Evolutionary conservation across 2,113 vertebrate species (phyloP).

Genomic region (Oxyruncus cristatus): DNA sequence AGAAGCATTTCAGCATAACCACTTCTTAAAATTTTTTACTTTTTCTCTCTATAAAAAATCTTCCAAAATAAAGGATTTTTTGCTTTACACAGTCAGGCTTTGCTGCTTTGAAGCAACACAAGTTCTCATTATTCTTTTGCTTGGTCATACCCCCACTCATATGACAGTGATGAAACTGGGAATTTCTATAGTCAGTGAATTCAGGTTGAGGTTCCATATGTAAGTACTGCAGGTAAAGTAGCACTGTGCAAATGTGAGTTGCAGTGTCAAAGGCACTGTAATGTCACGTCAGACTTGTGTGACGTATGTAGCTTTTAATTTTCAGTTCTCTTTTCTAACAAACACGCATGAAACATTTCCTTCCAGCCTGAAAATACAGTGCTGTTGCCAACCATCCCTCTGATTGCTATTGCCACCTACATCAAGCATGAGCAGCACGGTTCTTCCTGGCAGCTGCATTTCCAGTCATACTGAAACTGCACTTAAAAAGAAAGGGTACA

Average conservation of each 20-base stretch:
- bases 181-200: background rate
- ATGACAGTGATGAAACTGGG: background rate
- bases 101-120: background rate
- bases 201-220: background rate
- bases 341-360: background rate
- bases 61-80: background rate
- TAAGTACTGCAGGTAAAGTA: background rate
- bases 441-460: background rate
- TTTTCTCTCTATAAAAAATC: background rate
- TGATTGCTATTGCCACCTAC: background rate
- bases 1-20: background rate
- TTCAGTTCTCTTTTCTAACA: background rate
- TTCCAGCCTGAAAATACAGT: background rate
- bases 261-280: background rate
- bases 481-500: background rate
- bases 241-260: background rate
- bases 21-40: background rate
- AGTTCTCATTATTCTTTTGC: background rate
- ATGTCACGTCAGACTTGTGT: background rate
- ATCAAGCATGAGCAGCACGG: background rate
- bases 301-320: background rate
- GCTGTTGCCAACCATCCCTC: background rate
- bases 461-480: rapidly evolving
- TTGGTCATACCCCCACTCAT: background rate
- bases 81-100: background rate